Evolutionary conservation across 2,797 vertebrate genomes (phyloP), one percentile per base, ranked within the genome.

Genomic region (Chaenodraco wilsoni): DNA sequence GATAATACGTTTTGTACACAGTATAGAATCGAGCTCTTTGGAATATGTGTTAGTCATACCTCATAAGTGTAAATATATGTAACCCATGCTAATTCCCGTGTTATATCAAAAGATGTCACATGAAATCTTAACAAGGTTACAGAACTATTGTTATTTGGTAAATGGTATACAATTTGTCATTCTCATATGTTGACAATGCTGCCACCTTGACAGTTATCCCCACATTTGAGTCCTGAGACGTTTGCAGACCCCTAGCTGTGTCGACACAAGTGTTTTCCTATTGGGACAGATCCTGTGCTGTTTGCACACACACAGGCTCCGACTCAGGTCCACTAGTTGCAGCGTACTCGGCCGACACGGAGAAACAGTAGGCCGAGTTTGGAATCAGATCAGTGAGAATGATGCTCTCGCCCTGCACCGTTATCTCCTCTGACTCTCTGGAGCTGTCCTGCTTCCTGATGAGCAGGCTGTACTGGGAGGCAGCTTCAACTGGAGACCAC

Each of bases 331-430:
- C 89, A 0, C 19, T 65, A 0, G 2, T 43, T 1, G 1, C 15
- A 0, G 71, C 23, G 59, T 21, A 70, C 21, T 43, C 41, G n/a
- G 89, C 89, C 0, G 62, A 65, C 67, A 93, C 78, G 0, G 76
- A 70, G 57, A 93, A 23, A 46, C 92, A 94, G 79, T 92, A 93
- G 40, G 23, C 60, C 0, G 85, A 74, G 9, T 51, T 57, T 0
- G 81, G 78, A 45, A 67, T 87, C 66, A 94, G 86, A 2, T 87
- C 69, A 0, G 82, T 73, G 19, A 94, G 57, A 2, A 84, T 33
- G 43, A 83, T 41, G 21, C 7, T 74, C 46, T 85, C 71, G 0
- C 84, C 87, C 0, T 83, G 63, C 64, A 94, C 91, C 0, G 31
- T 84, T 4, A 86, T 21, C 40, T 78, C 50, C 45, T 83, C 59